phyloP scores from a whole-genome alignment of 53 echinoderm and acorn worm genomes.

The Luidia sarsii region DNA sequence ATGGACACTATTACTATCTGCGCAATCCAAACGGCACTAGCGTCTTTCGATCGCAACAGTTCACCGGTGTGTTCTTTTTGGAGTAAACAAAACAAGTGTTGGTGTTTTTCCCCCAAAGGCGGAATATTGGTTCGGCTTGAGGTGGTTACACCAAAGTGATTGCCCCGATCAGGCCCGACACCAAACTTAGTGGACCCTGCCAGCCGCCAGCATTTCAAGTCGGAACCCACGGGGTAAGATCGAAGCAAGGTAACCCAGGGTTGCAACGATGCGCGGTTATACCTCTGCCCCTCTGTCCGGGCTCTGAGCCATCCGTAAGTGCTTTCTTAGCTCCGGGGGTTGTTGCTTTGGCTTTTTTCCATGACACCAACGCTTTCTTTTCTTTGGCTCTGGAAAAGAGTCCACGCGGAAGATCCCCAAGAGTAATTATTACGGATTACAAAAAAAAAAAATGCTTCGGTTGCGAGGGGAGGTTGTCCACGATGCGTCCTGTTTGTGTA shows the following conservation, averaged over 20 bases:
- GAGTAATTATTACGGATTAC: slow-evolving; percentile 50
- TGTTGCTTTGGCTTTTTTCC: not conserved
- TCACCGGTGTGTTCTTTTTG: no score
- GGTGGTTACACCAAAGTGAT: no score
- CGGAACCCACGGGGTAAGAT: slow-evolving; percentile 8
- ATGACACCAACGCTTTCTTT: not conserved
- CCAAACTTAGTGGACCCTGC: no score
- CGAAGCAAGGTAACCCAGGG: not conserved
- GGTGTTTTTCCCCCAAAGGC: no score
- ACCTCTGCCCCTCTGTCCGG: no score
- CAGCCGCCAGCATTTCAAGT: no score
- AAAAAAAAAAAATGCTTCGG: slow-evolving; percentile 50
- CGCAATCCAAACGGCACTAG: no score
- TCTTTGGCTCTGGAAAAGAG: not conserved
- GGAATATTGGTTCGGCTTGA: no score
- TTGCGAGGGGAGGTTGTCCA: not conserved
- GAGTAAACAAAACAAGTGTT: no score
- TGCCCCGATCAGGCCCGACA: no score
- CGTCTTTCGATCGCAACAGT: no score
- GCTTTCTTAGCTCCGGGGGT: slow-evolving; percentile 36
- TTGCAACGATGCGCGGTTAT: not conserved
- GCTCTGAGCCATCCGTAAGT: slow-evolving; percentile 22
- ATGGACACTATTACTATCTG: no score
- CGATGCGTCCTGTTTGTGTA: slow-evolving; percentile 34
- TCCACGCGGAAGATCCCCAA: slow-evolving; percentile 23